A percentile compares a stretch with the other conserved stretches of the same genome.
These are phyloP conservation scores for Zaprionus capensis DNA, from an alignment of 1,140 invertebrate species.

Conservation along the genomic window DNA sequence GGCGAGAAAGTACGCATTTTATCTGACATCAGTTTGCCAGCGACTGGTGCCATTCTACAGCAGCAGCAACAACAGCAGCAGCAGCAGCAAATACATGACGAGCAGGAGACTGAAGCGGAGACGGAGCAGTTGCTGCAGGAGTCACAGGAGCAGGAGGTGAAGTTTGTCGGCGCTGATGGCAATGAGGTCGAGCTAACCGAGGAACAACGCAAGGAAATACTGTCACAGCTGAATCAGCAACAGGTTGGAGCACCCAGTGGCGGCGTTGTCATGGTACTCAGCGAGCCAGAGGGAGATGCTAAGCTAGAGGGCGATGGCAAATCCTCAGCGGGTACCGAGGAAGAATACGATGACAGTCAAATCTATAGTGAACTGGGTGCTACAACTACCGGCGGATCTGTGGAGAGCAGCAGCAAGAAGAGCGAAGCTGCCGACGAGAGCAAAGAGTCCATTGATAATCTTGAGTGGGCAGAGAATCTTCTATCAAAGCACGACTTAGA, in stretches of 20 bases:
- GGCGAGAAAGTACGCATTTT: conserved; percentile 85
- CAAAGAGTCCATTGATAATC: conserved; percentile 76
- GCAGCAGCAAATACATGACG: conserved; percentile 66
- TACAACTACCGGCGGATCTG: conserved; percentile 34
- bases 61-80: conserved; percentile 52
- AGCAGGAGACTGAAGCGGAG: conserved; percentile 69
- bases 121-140: conserved; percentile 37
- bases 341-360: conserved; percentile 76
- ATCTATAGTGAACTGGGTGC: conserved; percentile 71
- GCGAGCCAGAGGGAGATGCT: conserved; percentile 62
- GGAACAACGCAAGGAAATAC: conserved; percentile 80
- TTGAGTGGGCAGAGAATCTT: conserved; percentile 81
- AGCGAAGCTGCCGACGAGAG: conserved; percentile 62
- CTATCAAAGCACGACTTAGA: conserved; percentile 72
- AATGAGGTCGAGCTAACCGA: conserved; percentile 79
- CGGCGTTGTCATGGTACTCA: conserved; percentile 83
- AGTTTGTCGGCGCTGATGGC: conserved; percentile 81
- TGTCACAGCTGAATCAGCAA: conserved; percentile 80
- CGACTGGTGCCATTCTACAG: conserved; percentile 64
- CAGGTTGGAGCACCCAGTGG: conserved; percentile 69
- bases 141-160: conserved; percentile 63
- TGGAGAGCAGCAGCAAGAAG: conserved; percentile 61
- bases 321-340: conserved; percentile 63
- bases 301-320: conserved; percentile 58
- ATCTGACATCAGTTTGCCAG: conserved; percentile 84